Percentiles rank a stretch among this genome's conserved stretches.
These are phyloP conservation scores for Amitus sp. DNA, from an alignment of 2,888 invertebrate species.

Conservation along the genomic window DNA sequence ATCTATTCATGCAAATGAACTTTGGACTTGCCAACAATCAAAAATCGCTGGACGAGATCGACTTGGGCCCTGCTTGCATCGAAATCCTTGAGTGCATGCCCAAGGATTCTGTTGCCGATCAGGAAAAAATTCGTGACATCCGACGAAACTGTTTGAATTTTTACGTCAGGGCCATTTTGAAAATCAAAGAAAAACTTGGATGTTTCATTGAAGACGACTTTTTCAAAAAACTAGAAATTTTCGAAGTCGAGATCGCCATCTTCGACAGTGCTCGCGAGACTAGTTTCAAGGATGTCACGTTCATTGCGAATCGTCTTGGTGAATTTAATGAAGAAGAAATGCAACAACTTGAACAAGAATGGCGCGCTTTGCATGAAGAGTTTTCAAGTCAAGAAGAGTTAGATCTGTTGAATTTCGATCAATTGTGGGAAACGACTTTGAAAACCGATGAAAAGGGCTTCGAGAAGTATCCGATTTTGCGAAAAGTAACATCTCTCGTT, in stretches of 20 bases:
- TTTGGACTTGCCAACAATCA: neutral
- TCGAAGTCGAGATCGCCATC: neutral
- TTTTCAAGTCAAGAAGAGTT: neutral
- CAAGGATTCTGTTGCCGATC: neutral
- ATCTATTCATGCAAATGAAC: neutral
- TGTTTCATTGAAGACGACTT: neutral
- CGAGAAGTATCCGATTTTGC: neutral
- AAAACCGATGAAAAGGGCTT: neutral
- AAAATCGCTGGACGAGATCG: neutral
- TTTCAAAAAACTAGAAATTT: neutral
- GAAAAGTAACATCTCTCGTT: neutral
- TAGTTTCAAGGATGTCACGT: neutral
- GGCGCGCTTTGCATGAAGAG: neutral
- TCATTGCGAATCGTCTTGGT: neutral
- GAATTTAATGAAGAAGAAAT: neutral
- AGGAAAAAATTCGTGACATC: neutral
- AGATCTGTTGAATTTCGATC: neutral
- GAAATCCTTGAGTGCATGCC: neutral
- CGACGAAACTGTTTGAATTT: neutral
- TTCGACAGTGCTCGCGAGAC: neutral
- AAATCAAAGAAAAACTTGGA: too few species aligned
- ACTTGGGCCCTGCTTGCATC: neutral
- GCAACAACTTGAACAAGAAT: neutral
- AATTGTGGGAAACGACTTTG: constrained; percentile 4
- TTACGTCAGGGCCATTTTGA: neutral